A percentile compares a stretch with the other conserved stretches of the same genome.
Evolutionary conservation across 2,113 vertebrate species (phyloP).

Genomic region (Lethenteron reissneri): DNA sequence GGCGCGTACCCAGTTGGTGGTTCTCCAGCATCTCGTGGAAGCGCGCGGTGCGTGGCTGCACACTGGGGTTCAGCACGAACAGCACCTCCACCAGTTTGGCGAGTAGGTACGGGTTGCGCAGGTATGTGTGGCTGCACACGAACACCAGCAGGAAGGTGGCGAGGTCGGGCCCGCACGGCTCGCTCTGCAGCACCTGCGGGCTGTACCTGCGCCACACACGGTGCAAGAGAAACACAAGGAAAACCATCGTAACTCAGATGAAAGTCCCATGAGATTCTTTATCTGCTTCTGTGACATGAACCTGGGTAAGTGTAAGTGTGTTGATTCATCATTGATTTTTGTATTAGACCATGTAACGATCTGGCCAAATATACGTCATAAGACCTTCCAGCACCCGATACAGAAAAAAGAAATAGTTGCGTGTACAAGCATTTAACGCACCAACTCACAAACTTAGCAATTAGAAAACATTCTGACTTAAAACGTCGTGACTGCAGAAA

Average conservation of each 20-base stretch:
- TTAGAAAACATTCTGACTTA: too few species aligned
- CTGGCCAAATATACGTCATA: too few species aligned
- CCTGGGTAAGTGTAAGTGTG: too few species aligned
- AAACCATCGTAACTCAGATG: not conserved
- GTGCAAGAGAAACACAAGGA: not conserved
- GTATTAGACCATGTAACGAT: too few species aligned
- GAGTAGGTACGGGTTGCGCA: slow-evolving; percentile 86
- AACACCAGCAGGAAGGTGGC: slow-evolving; percentile 91
- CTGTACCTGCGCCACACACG: slow-evolving; percentile 41
- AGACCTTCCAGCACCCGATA: too few species aligned
- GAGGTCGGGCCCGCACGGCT: slow-evolving; percentile 89
- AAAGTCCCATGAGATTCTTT: too few species aligned
- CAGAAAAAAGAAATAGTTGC: too few species aligned
- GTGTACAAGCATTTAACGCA: too few species aligned
- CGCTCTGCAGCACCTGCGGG: slow-evolving; percentile 79
- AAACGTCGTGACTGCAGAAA: too few species aligned
- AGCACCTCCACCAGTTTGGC: slow-evolving; percentile 95
- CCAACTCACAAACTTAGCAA: too few species aligned
- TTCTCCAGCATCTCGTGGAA: slow-evolving; percentile 98
- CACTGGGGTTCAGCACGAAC: slow-evolving; percentile 90
- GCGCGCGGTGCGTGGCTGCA: slow-evolving; percentile 81
- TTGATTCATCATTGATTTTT: too few species aligned
- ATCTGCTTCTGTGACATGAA: too few species aligned
- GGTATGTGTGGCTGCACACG: slow-evolving; percentile 96
- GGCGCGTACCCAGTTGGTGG: slow-evolving; percentile 65